Evolutionary conservation across 2,113 vertebrate genomes (phyloP).

Genomic region (Mola mola): DNA sequence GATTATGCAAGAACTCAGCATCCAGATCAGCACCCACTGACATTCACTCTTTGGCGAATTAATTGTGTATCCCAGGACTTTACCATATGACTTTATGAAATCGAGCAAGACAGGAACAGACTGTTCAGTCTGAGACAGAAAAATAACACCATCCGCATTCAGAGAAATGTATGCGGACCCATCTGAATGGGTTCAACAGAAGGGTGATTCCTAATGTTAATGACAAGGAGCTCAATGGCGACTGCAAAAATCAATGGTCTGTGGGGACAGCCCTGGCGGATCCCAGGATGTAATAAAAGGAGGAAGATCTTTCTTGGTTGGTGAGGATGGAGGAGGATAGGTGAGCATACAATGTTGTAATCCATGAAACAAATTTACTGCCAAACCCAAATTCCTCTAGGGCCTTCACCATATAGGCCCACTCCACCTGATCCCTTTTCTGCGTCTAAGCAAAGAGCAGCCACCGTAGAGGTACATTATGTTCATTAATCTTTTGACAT

Average conservation of each 20-base stretch:
- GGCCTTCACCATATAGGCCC: too few relatives aligned
- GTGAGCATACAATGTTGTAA: too few relatives aligned
- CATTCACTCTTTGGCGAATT: constrained; percentile 29
- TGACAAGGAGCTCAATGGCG: constrained; percentile 15
- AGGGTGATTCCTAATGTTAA: constrained; percentile 17
- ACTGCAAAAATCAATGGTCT: constrained; percentile 1
- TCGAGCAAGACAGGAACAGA: background rate
- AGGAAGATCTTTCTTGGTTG: too few relatives aligned
- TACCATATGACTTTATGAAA: background rate
- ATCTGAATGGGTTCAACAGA: background rate
- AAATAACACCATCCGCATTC: background rate
- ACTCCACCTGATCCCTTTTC: too few relatives aligned
- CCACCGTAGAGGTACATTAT: too few relatives aligned
- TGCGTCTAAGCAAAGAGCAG: too few relatives aligned
- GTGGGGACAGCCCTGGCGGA: background rate
- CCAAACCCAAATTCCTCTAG: too few relatives aligned
- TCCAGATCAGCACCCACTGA: background rate
- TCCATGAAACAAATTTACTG: too few relatives aligned
- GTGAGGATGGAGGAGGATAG: too few relatives aligned
- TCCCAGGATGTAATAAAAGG: background rate
- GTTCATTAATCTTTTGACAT: too few relatives aligned
- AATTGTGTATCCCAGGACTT: background rate
- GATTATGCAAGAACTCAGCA: background rate
- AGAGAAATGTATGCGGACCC: background rate
- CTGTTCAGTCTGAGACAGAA: background rate